These are phyloP conservation scores for Orussus abietinus DNA, from an alignment of 1,140 invertebrate genomes.

Conservation along the genomic window DNA sequence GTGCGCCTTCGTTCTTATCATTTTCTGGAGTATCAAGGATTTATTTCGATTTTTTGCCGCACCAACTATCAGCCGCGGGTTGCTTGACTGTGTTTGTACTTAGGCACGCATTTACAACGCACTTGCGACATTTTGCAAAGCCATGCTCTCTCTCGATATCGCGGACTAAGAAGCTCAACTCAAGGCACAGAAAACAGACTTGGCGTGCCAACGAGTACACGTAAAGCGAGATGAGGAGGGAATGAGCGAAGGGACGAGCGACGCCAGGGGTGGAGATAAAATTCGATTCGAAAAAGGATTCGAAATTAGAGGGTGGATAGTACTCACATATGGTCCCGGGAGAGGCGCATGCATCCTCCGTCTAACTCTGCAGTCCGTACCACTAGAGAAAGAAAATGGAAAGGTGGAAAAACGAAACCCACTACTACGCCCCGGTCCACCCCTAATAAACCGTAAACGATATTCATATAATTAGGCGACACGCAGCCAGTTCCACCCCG, in stretches of 20 bases:
- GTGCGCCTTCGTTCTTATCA: no score
- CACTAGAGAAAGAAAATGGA: slow-evolving; percentile 49
- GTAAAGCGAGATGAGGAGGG: no score
- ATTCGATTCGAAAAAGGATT: slow-evolving; percentile 21
- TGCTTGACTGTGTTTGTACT: no score
- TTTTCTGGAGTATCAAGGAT: no score
- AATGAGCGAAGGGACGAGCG: not conserved
- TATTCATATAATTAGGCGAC: not conserved
- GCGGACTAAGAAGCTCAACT: no score
- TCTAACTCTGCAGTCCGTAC: slow-evolving; percentile 57
- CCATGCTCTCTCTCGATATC: no score
- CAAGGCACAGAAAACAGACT: no score
- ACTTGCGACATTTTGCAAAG: no score
- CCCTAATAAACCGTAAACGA: slow-evolving; percentile 1
- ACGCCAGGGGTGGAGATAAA: slow-evolving; percentile 22
- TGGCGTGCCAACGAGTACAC: no score
- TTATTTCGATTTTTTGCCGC: no score
- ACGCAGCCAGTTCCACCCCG: slow-evolving; percentile 37
- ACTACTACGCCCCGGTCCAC: slow-evolving; percentile 14
- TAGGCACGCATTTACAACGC: no score
- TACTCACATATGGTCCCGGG: slow-evolving; percentile 54
- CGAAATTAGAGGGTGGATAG: slow-evolving; percentile 34
- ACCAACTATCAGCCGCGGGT: no score
- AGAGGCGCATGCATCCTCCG: slow-evolving; percentile 56
- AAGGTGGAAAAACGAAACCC: slow-evolving; percentile 36